Conservation (phyloP, 2,113 vertebrate species). For the Emydocephalus ijimae region DNA sequence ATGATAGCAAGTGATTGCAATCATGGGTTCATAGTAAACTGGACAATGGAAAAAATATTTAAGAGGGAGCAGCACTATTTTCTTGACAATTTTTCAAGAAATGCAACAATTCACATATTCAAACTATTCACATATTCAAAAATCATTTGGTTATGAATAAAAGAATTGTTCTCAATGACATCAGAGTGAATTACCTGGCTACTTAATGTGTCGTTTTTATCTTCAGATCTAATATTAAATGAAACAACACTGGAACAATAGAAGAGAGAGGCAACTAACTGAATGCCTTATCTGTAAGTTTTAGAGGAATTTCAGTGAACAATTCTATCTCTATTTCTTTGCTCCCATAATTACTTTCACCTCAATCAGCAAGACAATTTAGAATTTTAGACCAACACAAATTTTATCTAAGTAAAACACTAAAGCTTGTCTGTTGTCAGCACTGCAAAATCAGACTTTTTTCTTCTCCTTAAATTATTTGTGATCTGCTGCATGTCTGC, state of each 20-base stretch:
- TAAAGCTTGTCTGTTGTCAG: not conserved
- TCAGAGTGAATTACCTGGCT: not conserved
- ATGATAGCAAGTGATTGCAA: not conserved
- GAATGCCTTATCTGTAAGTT: not conserved
- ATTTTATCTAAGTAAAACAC: not conserved
- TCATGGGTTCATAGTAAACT: not conserved
- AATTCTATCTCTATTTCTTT: not conserved
- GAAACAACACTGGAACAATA: not conserved
- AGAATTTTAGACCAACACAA: not conserved
- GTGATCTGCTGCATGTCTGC: not conserved
- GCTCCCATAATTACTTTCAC: not conserved
- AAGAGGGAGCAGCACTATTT: not conserved
- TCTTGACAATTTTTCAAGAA: not conserved
- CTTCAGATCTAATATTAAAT: not conserved
- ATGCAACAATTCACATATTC: not conserved
- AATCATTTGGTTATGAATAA: not conserved
- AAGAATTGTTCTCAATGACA: not conserved
- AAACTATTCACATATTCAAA: not conserved
- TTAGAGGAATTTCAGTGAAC: not conserved
- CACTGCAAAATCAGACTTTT: not conserved
- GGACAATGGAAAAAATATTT: not conserved
- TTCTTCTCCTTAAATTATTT: not conserved
- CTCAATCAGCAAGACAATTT: not conserved
- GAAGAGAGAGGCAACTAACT: not conserved
- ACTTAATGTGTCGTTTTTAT: not conserved